Evolutionary conservation across 1,140 invertebrate genomes (phyloP).

Genomic region (Drosophila arizonae): DNA sequence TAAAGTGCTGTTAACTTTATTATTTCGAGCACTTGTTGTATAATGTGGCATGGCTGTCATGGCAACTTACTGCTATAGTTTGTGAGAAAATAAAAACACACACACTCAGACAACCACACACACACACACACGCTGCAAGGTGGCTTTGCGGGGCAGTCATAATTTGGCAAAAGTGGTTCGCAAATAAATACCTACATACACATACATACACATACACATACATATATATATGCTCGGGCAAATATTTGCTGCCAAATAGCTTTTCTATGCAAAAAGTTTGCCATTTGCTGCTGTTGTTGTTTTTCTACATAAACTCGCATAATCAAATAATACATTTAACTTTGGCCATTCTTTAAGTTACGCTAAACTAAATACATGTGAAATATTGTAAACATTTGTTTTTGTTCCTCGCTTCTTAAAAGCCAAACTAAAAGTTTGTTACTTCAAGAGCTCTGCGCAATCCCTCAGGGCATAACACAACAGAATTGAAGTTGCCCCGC

Average conservation of each 20-base stretch:
- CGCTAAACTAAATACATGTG: constrained; percentile 15
- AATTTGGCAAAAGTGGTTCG: constrained; percentile 75
- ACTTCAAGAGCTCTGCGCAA: constrained; percentile 3
- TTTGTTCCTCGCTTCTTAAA: constrained; percentile 23
- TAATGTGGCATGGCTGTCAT: constrained; percentile 76
- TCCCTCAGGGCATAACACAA: neutral
- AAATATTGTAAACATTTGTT: constrained; percentile 24
- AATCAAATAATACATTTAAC: constrained; percentile 38
- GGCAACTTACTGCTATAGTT: constrained; percentile 74
- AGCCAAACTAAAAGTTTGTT: constrained; percentile 21
- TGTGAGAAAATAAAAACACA: constrained; percentile 46
- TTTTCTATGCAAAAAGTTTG: constrained; percentile 54
- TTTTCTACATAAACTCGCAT: constrained; percentile 25
- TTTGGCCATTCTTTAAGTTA: constrained; percentile 30
- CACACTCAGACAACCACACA: constrained; percentile 12
- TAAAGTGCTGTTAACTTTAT: constrained; percentile 81
- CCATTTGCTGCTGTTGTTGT: constrained; percentile 32
- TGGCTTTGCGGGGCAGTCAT: constrained; percentile 39
- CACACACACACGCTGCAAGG: neutral
- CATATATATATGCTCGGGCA: constrained; percentile 59
- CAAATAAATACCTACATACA: constrained; percentile 33
- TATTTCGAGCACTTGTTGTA: constrained; percentile 81
- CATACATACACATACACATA: no score
- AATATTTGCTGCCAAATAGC: constrained; percentile 69
- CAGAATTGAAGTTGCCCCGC: neutral